These are phyloP conservation scores for Pangasius larnaudii DNA, from an alignment of 2,797 vertebrate genomes.

Conservation along the genomic window DNA sequence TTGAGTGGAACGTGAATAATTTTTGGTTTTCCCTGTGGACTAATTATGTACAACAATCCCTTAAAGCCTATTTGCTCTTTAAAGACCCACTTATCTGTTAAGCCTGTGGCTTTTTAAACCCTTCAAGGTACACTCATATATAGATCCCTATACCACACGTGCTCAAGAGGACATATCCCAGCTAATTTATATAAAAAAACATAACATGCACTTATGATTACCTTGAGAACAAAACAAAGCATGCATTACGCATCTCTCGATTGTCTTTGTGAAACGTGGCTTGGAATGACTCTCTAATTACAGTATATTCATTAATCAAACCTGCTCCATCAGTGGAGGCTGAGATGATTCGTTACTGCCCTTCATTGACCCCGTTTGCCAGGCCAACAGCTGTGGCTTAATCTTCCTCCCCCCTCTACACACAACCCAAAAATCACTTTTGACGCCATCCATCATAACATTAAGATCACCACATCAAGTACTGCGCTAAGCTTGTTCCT, in stretches of 20 bases:
- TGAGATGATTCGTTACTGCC: constrained; percentile 70
- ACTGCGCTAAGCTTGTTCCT: constrained; percentile 6
- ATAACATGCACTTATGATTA: constrained; percentile 44
- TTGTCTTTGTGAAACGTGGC: constrained; percentile 70
- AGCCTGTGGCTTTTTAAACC: constrained; percentile 13
- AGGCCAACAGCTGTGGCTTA: constrained; percentile 77
- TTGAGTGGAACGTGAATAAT: constrained; percentile 9
- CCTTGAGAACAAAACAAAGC: constrained; percentile 44
- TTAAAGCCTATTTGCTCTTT: constrained; percentile 36
- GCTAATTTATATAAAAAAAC: constrained; percentile 61
- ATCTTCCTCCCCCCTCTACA: constrained; percentile 49
- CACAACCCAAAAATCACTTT: constrained; percentile 79
- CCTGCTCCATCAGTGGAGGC: constrained; percentile 74
- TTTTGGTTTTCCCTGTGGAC: constrained; percentile 37
- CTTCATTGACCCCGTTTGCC: constrained; percentile 68
- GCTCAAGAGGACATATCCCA: constrained; percentile 59
- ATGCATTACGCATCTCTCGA: constrained; percentile 48
- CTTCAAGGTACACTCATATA: not conserved
- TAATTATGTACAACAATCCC: constrained; percentile 39
- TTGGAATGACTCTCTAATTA: constrained; percentile 81
- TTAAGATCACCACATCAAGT: constrained; percentile 74
- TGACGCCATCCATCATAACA: constrained; percentile 82
- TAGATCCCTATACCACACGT: constrained; percentile 15
- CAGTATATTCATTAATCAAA: constrained; percentile 75
- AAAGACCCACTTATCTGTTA: constrained; percentile 46